Conservation (phyloP, 1,140 invertebrate genomes). For the Lepidurus couesii region DNA sequence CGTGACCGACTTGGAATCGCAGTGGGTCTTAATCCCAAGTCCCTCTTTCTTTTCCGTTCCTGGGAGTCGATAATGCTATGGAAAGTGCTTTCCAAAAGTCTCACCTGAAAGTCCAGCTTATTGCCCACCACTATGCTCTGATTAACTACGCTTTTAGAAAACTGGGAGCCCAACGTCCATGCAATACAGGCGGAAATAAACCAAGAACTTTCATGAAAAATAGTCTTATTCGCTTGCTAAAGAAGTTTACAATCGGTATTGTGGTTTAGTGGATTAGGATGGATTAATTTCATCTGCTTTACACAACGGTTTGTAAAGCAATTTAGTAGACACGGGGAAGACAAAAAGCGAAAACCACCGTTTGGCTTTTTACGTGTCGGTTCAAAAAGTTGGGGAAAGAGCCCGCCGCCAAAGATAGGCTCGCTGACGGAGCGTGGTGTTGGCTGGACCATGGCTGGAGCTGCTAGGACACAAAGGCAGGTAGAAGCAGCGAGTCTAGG, state of each 20-base stretch:
- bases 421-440: background rate
- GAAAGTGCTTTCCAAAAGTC: background rate
- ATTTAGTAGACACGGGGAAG: too few relatives aligned
- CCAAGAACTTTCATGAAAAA: background rate
- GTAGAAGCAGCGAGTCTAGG: background rate
- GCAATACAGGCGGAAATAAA: background rate
- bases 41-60: background rate
- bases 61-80: background rate
- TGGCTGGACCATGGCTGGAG: background rate
- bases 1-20: constrained; percentile 15
- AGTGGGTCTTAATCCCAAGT: background rate
- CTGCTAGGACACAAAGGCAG: background rate
- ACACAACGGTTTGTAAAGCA: too few relatives aligned
- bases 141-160: background rate
- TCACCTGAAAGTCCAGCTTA: background rate
- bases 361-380: too few relatives aligned
- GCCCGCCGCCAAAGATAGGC: background rate
- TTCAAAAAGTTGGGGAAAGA: background rate
- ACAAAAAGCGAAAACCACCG: too few relatives aligned
- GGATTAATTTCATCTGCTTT: too few relatives aligned
- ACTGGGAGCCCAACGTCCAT: background rate
- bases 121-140: background rate
- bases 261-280: background rate
- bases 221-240: background rate
- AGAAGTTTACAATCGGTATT: background rate